A percentile compares a stretch with the other conserved stretches of the same genome.
These are phyloP conservation scores for Nephotettix cincticeps DNA, from an alignment of 1,140 invertebrate genomes.

Conservation along the genomic window DNA sequence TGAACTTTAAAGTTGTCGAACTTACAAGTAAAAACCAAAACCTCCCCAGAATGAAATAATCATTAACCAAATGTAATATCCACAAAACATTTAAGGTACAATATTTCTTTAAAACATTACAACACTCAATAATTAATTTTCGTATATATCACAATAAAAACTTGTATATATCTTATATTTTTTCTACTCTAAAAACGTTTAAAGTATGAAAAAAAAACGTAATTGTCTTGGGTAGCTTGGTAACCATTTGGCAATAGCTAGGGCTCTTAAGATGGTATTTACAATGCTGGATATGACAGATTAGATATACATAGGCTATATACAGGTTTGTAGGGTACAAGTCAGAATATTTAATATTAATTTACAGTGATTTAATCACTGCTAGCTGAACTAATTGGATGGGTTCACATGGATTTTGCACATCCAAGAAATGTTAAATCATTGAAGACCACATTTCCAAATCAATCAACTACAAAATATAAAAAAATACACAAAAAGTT, in stretches of 20 bases:
- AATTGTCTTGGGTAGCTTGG: conserved; percentile 1
- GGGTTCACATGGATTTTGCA: too few relatives aligned
- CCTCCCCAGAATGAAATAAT: neutral
- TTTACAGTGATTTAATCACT: too few relatives aligned
- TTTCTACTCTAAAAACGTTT: neutral
- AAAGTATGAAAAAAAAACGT: neutral
- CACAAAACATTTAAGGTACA: conserved; percentile 6
- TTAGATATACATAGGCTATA: conserved; percentile 2
- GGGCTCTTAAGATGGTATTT: neutral
- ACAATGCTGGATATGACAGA: neutral
- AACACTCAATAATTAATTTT: conserved; percentile 10
- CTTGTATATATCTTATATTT: conserved; percentile 2
- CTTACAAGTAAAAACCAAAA: neutral
- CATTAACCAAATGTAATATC: neutral
- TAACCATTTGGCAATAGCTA: conserved; percentile 4
- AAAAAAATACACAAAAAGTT: too few relatives aligned
- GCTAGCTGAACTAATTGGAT: too few relatives aligned
- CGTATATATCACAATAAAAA: conserved; percentile 9
- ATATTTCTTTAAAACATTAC: conserved; percentile 10
- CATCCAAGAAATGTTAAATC: too few relatives aligned
- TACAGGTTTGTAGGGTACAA: neutral
- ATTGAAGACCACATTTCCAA: too few relatives aligned
- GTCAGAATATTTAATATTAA: neutral
- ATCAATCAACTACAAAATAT: too few relatives aligned
- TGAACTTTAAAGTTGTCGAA: too few relatives aligned